Evolutionary conservation across 2,797 vertebrate species (phyloP).

Genomic region (Pteronotus mesoamericanus): DNA sequence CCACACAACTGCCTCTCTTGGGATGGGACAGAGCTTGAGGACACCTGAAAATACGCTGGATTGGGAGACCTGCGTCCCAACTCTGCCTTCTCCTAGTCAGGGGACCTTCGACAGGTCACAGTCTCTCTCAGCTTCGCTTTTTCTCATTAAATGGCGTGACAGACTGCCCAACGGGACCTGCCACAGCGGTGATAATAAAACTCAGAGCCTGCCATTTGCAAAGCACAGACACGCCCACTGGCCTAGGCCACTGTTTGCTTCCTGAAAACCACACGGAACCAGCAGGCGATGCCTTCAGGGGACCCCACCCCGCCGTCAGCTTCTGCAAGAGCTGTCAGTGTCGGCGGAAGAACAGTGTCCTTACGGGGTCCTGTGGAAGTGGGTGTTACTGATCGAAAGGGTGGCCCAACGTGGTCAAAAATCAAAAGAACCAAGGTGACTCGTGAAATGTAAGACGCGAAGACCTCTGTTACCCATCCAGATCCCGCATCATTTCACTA

Average conservation of each 20-base stretch:
- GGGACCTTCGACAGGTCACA: neutral
- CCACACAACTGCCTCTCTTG: rapidly evolving
- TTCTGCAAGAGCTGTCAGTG: rapidly evolving
- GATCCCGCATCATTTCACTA: neutral
- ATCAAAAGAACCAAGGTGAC: neutral
- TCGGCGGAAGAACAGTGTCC: neutral
- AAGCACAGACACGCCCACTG: neutral
- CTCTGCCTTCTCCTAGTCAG: neutral
- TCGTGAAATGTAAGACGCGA: neutral
- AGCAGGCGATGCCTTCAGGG: neutral
- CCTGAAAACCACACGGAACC: no score
- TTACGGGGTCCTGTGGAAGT: neutral
- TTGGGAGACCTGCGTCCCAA: neutral
- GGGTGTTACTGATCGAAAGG: neutral
- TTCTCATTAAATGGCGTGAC: neutral
- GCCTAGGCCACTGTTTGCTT: rapidly evolving
- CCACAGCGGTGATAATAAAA: neutral
- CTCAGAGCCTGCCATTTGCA: neutral
- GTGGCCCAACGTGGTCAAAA: neutral
- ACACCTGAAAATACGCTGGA: neutral
- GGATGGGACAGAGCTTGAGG: neutral
- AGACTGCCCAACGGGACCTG: neutral
- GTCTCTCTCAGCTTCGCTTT: neutral
- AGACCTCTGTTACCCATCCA: neutral
- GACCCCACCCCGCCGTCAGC: neutral